Evolutionary conservation across 2,888 invertebrate genomes (phyloP).

Genomic region (Tipula helvola): DNA sequence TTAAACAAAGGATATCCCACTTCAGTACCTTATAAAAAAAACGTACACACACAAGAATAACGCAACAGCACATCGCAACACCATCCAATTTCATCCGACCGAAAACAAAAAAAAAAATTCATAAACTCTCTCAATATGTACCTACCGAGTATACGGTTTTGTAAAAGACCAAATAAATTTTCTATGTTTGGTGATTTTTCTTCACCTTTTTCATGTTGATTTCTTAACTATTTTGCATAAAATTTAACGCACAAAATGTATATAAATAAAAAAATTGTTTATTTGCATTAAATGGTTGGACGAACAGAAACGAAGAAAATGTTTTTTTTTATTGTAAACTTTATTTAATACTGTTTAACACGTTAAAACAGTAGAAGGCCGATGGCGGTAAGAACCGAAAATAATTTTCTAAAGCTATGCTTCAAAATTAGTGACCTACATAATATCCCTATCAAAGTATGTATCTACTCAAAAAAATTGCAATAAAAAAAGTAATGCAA

Average conservation of each 20-base stretch:
- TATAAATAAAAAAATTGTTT: not conserved
- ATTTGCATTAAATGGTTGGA: not conserved
- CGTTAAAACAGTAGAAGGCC: not conserved
- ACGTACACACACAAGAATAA: not conserved
- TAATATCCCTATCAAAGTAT: too few relatives aligned
- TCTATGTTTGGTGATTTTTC: not conserved
- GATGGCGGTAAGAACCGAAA: too few relatives aligned
- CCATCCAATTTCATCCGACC: not conserved
- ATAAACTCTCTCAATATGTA: not conserved
- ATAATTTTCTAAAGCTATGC: too few relatives aligned
- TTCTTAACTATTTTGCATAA: not conserved
- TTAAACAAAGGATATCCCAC: not conserved
- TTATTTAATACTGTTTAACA: not conserved
- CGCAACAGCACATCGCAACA: not conserved
- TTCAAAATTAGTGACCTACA: too few relatives aligned
- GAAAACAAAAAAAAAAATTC: not conserved
- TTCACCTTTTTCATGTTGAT: not conserved
- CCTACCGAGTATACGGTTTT: not conserved
- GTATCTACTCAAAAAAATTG: too few relatives aligned
- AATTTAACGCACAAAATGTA: not conserved
- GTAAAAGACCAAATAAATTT: not conserved
- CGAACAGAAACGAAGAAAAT: not conserved
- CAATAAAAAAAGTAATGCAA: too few relatives aligned
- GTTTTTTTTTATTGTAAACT: too few relatives aligned
- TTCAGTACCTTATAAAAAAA: not conserved